Percentiles rank a stretch among this genome's conserved stretches.
Conservation (phyloP, 2,888 invertebrate genomes). For the Lasioglossum figueresi region DNA sequence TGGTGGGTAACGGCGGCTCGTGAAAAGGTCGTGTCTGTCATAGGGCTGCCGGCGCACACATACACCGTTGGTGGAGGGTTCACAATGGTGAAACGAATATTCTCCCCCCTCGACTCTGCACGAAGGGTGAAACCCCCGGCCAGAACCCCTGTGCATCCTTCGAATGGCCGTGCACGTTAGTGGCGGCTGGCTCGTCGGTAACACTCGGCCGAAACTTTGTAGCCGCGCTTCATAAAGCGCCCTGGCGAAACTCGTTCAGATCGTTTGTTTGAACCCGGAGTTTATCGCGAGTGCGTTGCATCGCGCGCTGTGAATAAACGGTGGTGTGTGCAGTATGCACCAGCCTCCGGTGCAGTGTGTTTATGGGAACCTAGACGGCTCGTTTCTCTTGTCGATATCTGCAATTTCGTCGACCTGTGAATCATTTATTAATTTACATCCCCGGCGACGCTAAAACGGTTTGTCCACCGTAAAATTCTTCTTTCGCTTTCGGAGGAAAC, state of each 20-base stretch:
- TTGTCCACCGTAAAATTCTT: neutral
- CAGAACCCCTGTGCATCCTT: constrained; percentile 64
- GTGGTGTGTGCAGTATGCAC: neutral
- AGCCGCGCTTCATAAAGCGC: constrained; percentile 5
- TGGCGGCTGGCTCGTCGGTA: constrained; percentile 69
- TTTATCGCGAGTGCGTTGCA: constrained; percentile 5
- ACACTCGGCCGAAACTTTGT: constrained; percentile 44
- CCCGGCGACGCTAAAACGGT: neutral
- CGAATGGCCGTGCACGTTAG: constrained; percentile 72
- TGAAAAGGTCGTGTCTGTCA: constrained; percentile 60
- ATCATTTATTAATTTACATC: neutral
- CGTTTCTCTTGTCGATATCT: neutral
- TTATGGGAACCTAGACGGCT: neutral
- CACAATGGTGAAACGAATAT: constrained; percentile 72
- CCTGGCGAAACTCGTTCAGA: neutral
- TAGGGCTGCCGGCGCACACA: constrained; percentile 43
- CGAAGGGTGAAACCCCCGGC: constrained; percentile 66
- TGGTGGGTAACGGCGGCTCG: constrained; percentile 35
- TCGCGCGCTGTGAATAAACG: neutral
- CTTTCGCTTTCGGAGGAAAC: neutral
- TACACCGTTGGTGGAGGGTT: constrained; percentile 62
- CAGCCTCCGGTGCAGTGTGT: neutral
- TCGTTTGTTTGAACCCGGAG: constrained; percentile 1
- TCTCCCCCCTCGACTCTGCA: constrained; percentile 59
- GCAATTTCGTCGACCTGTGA: neutral